Conservation (phyloP, 1,140 invertebrate genomes). For the Danaus plexippus region DNA sequence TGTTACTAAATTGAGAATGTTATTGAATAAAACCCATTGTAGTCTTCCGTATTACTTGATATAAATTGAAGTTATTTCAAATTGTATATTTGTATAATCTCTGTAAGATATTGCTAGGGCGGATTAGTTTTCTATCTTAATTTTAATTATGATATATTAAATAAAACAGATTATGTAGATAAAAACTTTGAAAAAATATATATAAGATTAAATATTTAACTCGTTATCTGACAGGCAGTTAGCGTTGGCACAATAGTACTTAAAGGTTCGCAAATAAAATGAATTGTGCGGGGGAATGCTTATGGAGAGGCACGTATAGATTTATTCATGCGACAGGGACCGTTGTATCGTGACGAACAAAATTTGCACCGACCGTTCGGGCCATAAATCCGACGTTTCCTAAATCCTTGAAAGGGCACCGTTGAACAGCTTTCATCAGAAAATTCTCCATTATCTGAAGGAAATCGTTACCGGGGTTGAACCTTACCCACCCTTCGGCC, state of each 20-base stretch:
- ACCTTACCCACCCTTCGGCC: constrained; percentile 53
- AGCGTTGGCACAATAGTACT: constrained; percentile 21
- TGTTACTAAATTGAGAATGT: too few relatives aligned
- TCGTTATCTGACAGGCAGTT: constrained; percentile 23
- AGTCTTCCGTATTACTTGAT: too few relatives aligned
- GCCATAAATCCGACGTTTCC: constrained; percentile 61
- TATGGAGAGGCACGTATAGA: constrained; percentile 28
- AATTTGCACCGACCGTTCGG: constrained; percentile 54
- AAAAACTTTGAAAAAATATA: too few relatives aligned
- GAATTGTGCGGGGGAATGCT: constrained; percentile 32
- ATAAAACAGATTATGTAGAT: too few relatives aligned
- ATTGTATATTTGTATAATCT: too few relatives aligned
- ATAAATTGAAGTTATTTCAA: too few relatives aligned
- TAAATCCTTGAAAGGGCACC: constrained; percentile 63
- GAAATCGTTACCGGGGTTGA: constrained; percentile 66
- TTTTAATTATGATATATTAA: too few relatives aligned
- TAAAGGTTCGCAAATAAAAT: constrained; percentile 35
- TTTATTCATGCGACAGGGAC: constrained; percentile 49
- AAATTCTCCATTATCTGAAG: constrained; percentile 68
- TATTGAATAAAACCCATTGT: too few relatives aligned
- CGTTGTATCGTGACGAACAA: constrained; percentile 48
- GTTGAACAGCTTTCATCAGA: constrained; percentile 66
- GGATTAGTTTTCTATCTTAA: too few relatives aligned
- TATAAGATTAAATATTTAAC: constrained; percentile 19
- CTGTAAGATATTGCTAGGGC: too few relatives aligned